Percentiles rank a stretch among this genome's conserved stretches.
phyloP scores from a whole-genome alignment of 2,888 invertebrate species.

The Abscondita cerata region DNA sequence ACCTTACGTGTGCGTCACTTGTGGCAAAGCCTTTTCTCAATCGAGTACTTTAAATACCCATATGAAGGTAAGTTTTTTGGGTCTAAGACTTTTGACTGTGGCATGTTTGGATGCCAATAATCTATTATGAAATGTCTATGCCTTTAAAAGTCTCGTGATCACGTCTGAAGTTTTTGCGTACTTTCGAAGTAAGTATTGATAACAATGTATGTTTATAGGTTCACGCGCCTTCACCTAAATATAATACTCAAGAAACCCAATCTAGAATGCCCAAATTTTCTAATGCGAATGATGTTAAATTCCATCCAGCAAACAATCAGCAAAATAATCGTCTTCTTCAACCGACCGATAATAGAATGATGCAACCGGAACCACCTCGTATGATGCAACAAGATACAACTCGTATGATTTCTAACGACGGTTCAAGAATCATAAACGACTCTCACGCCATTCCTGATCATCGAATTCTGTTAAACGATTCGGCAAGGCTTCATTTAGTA shows the following conservation, averaged over 20 bases:
- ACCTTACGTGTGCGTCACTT: slow-evolving; percentile 59
- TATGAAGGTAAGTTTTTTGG: slow-evolving; percentile 54
- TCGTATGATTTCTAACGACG: slow-evolving; percentile 43
- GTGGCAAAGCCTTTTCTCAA: slow-evolving; percentile 59
- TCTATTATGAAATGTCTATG: too few species aligned
- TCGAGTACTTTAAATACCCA: slow-evolving; percentile 59
- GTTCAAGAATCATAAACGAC: slow-evolving; percentile 38
- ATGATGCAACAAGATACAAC: slow-evolving; percentile 48
- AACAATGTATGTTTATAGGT: too few species aligned
- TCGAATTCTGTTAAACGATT: slow-evolving; percentile 42
- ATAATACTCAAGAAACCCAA: slow-evolving; percentile 47
- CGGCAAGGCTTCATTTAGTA: slow-evolving; percentile 51
- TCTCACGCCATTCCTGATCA: slow-evolving; percentile 49
- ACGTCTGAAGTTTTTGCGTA: too few species aligned
- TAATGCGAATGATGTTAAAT: slow-evolving; percentile 43
- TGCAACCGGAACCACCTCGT: slow-evolving; percentile 49
- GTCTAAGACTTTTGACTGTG: too few species aligned
- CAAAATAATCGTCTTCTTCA: slow-evolving; percentile 50
- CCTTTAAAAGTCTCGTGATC: too few species aligned
- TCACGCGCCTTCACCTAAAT: slow-evolving; percentile 53
- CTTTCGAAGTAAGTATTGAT: too few species aligned
- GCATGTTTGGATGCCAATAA: too few species aligned
- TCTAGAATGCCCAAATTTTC: slow-evolving; percentile 46
- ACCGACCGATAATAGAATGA: slow-evolving; percentile 49
- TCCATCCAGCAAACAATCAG: slow-evolving; percentile 37